A percentile compares a stretch with the other conserved stretches of the same genome.
phyloP scores from a whole-genome alignment of 2,888 invertebrate species.

The Camptogramma bilineatum region DNA sequence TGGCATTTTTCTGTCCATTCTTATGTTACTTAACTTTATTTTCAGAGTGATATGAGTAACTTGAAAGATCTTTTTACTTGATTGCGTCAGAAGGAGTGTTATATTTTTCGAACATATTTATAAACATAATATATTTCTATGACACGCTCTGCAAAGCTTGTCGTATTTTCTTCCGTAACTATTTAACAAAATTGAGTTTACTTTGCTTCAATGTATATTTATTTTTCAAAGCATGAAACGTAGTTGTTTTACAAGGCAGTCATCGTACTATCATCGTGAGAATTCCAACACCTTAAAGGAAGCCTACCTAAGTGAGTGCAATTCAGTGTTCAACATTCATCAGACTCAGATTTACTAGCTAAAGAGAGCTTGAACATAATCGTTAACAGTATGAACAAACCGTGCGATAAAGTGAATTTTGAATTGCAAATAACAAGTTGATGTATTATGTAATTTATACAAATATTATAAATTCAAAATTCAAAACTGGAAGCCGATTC shows the following conservation, averaged over 20 bases:
- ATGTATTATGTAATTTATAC: no score
- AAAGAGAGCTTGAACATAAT: not conserved
- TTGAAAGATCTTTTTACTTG: no score
- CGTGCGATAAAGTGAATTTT: not conserved
- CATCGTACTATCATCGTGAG: not conserved
- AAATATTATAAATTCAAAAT: no score
- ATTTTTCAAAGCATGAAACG: not conserved
- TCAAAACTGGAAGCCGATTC: no score
- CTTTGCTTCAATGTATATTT: not conserved
- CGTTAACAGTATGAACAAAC: not conserved
- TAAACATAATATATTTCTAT: no score
- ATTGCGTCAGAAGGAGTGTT: no score
- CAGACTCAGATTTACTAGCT: slow-evolving; percentile 2
- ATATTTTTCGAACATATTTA: no score
- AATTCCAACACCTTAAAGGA: not conserved
- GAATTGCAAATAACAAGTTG: not conserved
- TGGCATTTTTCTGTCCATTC: no score
- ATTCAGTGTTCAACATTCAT: slow-evolving; percentile 9
- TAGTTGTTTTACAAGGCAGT: not conserved
- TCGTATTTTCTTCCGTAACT: no score
- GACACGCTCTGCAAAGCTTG: no score
- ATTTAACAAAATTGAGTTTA: not conserved
- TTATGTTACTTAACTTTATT: no score
- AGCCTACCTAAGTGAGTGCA: slow-evolving; percentile 6
- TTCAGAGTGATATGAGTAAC: no score